Evolutionary conservation across 2,797 vertebrate species (phyloP), one percentile per base, ranked within the genome.

Genomic region (Otolemur crassicaudatus): DNA sequence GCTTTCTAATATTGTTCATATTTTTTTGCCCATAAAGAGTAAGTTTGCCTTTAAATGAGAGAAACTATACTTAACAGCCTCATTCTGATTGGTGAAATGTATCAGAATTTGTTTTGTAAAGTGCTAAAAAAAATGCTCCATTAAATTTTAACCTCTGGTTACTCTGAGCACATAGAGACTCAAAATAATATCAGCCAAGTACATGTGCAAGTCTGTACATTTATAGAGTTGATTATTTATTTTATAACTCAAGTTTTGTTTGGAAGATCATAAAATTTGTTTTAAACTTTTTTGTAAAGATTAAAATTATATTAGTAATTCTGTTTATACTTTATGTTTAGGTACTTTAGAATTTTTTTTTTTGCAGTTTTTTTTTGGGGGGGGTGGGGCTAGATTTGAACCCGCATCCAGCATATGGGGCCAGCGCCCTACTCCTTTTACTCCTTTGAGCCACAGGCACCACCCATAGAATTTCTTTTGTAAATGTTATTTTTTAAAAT

Each of bases 281-380:
- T 96, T 85, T 61, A 80, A 85, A 80, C 85, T 87, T 91, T 94
- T 87, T 60, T 43, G 29, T 69, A 81, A 92, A 46, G 46, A 91
- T 19, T 31, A 95, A 90, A 87, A 81, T 58, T 75, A 17, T 67
- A 58, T 79, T 79, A 92, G 37, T 92, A 69, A 27, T 85, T 96
- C 63, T 72, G 16, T 76, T 86, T 60, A 29, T 76, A 76, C 80
- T 86, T 60, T 46, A 46, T 72, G 29, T 84, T 92, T 84, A 86
- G 73, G 16, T 89, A 63, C 22, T 77, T 90, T 58, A 82, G 34
- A 76, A 65, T 49, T 82, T 82, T 11, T 6, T 76, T 72, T 67
- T 43, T 43, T 43, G 40, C 40, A 43, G 5, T 43, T 43, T 43
- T 43, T 43, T 43, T 43, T 43, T 43, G 34, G 34, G 34, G 34